Evolutionary conservation across 2,113 vertebrate species (phyloP).

Genomic region (Mionectes macconnelli): DNA sequence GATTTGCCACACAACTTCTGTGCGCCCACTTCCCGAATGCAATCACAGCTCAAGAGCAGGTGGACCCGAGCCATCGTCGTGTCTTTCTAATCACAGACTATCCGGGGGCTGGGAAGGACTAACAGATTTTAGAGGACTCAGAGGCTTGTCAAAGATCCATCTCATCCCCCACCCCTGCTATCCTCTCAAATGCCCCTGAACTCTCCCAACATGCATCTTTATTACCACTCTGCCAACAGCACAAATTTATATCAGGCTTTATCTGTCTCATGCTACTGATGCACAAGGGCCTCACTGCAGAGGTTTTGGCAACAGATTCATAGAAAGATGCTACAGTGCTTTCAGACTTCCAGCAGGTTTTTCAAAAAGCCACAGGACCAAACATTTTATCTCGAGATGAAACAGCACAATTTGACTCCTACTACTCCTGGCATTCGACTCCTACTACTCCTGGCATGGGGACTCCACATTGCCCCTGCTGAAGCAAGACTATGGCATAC

Average conservation of each 20-base stretch:
- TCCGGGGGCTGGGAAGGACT: neutral
- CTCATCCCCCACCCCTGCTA: neutral
- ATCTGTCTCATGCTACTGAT: neutral
- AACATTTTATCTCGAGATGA: neutral
- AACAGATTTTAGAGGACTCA: neutral
- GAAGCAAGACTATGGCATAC: neutral
- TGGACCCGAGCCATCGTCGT: rapidly evolving
- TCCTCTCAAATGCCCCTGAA: neutral
- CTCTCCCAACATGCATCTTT: neutral
- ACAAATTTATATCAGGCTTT: neutral
- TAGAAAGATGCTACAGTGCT: neutral
- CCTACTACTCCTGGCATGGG: neutral
- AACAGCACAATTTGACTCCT: neutral
- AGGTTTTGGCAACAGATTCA: neutral
- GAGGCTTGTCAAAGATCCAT: neutral
- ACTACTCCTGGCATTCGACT: neutral
- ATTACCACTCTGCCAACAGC: neutral
- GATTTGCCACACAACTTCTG: neutral
- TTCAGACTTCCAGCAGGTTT: neutral
- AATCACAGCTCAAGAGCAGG: neutral
- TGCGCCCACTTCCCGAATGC: neutral
- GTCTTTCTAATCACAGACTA: neutral
- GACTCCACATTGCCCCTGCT: rapidly evolving
- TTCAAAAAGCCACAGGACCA: neutral
- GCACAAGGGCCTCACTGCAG: neutral